A percentile compares a stretch with the other conserved stretches of the same genome.
Evolutionary conservation across 2,113 vertebrate genomes (phyloP).

Genomic region (Capreolus pygargus): DNA sequence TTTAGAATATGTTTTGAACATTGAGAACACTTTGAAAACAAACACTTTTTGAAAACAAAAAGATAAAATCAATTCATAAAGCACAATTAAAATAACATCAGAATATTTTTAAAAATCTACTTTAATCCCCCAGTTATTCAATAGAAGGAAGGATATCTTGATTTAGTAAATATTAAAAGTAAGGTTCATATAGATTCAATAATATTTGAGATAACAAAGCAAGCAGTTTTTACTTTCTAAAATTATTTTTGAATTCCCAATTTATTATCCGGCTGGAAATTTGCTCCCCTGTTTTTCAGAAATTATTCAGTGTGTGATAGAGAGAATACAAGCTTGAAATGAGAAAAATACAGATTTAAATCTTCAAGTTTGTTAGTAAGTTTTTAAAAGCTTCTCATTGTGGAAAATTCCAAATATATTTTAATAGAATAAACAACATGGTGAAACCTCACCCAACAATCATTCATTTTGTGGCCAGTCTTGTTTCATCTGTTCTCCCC

Average conservation of each 20-base stretch:
- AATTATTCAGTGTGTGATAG: not conserved
- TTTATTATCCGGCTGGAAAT: not conserved
- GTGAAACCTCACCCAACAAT: not conserved
- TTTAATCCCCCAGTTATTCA: not conserved
- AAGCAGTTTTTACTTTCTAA: not conserved
- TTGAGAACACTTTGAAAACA: too few species aligned
- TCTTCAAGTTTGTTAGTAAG: not conserved
- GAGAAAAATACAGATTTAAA: not conserved
- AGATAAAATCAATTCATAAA: not conserved
- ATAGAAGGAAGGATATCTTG: not conserved
- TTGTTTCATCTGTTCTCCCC: not conserved
- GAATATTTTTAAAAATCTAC: not conserved
- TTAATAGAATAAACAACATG: not conserved
- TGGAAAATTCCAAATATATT: not conserved
- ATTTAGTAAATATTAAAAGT: slow-evolving; percentile 16
- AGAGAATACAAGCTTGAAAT: not conserved
- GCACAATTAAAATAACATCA: not conserved
- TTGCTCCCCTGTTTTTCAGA: not conserved
- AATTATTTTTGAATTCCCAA: not conserved
- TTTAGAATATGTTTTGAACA: not conserved
- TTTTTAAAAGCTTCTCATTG: not conserved
- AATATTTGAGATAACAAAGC: not conserved
- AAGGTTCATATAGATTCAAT: not conserved
- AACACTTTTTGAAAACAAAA: not conserved
- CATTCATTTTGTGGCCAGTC: not conserved